Evolutionary conservation across 92 coral and sea anemone genomes (phyloP).

Genomic region (Meandrina meandrites): DNA sequence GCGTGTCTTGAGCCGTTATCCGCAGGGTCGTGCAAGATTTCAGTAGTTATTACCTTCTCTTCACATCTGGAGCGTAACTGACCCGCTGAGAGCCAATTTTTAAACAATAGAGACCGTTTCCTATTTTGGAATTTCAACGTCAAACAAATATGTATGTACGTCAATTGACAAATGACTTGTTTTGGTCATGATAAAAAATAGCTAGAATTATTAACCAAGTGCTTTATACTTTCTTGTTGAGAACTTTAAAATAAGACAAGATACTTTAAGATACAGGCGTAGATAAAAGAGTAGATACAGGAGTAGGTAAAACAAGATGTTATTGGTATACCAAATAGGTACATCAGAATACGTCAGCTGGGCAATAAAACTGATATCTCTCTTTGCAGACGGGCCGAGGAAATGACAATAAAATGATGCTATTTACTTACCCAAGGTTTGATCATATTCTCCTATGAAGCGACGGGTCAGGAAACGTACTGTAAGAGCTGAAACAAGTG

Average conservation of each 20-base stretch:
- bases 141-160: neutral
- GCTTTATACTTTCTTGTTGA: neutral
- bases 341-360: neutral
- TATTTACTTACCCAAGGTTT: constrained; percentile 71
- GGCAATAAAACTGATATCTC: neutral
- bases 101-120: neutral
- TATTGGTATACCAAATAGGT: neutral
- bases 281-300: neutral
- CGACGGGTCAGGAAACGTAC: constrained; percentile 86
- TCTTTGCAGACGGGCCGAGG: neutral
- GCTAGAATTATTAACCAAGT: neutral
- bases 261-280: neutral
- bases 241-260: neutral
- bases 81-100: constrained; percentile 13
- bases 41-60: neutral
- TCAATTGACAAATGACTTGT: neutral
- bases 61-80: neutral
- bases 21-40: neutral
- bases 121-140: constrained; percentile 3
- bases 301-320: neutral
- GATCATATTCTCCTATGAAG: constrained; percentile 92
- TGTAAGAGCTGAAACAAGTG: constrained; percentile 73
- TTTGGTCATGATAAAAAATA: neutral
- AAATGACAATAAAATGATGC: neutral
- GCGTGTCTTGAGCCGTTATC: constrained; percentile 5